phyloP scores from a whole-genome alignment of 2,113 vertebrate species.

The Empidonax alnorum region DNA sequence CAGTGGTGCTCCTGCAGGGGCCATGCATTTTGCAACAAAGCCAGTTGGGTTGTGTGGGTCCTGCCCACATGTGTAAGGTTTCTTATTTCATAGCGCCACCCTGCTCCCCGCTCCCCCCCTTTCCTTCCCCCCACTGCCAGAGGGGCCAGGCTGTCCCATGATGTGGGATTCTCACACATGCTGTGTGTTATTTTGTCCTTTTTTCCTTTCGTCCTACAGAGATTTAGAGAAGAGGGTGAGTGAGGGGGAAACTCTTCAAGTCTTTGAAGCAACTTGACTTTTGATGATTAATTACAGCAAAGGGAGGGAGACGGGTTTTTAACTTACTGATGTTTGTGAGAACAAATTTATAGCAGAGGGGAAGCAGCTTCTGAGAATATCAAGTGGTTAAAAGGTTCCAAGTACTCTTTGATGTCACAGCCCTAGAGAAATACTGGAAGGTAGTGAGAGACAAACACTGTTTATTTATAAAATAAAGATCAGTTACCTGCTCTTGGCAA shows the following conservation, averaged over 20 bases:
- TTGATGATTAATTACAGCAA: slow-evolving; percentile 56
- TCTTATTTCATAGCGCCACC: slow-evolving; percentile 41
- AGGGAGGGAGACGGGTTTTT: slow-evolving; percentile 43
- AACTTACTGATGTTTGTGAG: slow-evolving; percentile 73
- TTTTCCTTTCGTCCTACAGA: slow-evolving; percentile 33
- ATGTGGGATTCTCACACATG: slow-evolving; percentile 74
- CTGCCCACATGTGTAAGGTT: slow-evolving; percentile 40
- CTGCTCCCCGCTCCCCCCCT: background rate
- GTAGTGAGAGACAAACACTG: slow-evolving; percentile 2
- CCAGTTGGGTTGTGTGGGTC: background rate
- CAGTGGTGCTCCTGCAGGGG: background rate
- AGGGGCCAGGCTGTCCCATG: slow-evolving; percentile 30
- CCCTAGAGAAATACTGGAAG: slow-evolving; percentile 33
- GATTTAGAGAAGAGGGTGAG: slow-evolving; percentile 5
- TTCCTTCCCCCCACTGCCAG: background rate
- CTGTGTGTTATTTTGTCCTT: slow-evolving; percentile 61
- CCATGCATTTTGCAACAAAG: background rate
- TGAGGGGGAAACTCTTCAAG: slow-evolving; percentile 22
- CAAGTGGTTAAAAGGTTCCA: slow-evolving; percentile 42
- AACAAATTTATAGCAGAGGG: slow-evolving; percentile 64
- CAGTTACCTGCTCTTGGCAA: slow-evolving; percentile 67
- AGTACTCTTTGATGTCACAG: slow-evolving; percentile 55
- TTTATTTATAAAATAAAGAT: slow-evolving; percentile 74
- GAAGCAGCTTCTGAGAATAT: slow-evolving; percentile 46
- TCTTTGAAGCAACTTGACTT: slow-evolving; percentile 69